These are phyloP conservation scores for Scomber colias DNA, from an alignment of 2,113 vertebrate genomes.

Conservation along the genomic window DNA sequence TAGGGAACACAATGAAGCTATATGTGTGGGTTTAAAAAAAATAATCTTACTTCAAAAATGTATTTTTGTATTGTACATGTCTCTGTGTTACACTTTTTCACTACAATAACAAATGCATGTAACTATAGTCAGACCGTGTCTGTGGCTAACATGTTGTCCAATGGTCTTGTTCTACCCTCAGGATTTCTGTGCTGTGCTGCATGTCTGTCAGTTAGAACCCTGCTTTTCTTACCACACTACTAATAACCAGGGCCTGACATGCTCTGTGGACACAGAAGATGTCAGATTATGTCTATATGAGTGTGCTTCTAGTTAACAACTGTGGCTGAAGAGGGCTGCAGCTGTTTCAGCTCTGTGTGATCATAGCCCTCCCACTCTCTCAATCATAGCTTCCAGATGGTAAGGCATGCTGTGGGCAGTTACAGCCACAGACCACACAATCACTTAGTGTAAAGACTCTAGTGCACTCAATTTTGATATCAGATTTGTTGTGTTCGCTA, in stretches of 20 bases:
- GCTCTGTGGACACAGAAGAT: slow-evolving; percentile 47
- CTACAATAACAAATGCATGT: slow-evolving; percentile 1
- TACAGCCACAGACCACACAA: slow-evolving; percentile 59
- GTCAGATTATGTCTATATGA: slow-evolving; percentile 58
- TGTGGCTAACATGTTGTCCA: too few relatives aligned
- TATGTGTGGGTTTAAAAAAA: background rate
- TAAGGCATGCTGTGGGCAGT: slow-evolving; percentile 63
- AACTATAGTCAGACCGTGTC: background rate
- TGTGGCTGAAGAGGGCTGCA: slow-evolving; percentile 67
- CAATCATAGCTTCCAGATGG: slow-evolving; percentile 77
- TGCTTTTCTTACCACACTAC: slow-evolving; percentile 28
- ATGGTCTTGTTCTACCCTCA: background rate
- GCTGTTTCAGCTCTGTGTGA: slow-evolving; percentile 70
- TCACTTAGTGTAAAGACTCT: slow-evolving; percentile 54
- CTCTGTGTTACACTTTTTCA: background rate
- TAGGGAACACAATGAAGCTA: slow-evolving; percentile 56
- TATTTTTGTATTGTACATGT: background rate
- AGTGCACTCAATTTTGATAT: slow-evolving; percentile 42
- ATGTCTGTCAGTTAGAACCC: slow-evolving; percentile 2
- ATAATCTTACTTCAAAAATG: slow-evolving; percentile 21
- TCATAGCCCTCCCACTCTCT: slow-evolving; percentile 61
- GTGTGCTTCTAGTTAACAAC: slow-evolving; percentile 54
- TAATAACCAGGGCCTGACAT: slow-evolving; percentile 49
- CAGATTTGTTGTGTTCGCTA: slow-evolving; percentile 46
- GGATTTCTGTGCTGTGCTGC: slow-evolving; percentile 4